These are phyloP conservation scores for Rhea americana DNA, from an alignment of 2,113 vertebrate species.

Conservation along the genomic window DNA sequence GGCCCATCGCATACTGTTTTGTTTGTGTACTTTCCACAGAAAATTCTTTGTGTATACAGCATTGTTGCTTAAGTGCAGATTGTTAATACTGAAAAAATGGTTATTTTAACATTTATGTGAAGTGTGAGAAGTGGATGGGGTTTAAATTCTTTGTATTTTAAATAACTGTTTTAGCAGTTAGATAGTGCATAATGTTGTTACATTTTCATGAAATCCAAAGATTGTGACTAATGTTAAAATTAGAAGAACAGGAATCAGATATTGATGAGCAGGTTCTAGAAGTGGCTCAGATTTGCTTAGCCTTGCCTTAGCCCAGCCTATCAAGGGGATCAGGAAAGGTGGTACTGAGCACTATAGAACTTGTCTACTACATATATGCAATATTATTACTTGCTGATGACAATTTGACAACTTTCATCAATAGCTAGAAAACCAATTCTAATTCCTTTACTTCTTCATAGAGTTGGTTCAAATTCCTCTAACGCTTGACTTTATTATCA, in stretches of 20 bases:
- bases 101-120: not conserved
- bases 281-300: not conserved
- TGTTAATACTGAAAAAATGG: not conserved
- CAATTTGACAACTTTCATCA: not conserved
- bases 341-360: not conserved
- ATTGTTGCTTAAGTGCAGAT: not conserved
- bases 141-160: constrained; percentile 33
- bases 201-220: not conserved
- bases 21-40: not conserved
- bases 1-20: not conserved
- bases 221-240: not conserved
- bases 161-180: constrained; percentile 20
- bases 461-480: not conserved
- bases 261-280: not conserved
- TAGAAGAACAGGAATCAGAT: not conserved
- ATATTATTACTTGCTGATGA: not conserved
- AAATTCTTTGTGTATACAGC: not conserved
- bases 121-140: not conserved
- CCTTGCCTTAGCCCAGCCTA: not conserved
- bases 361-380: not conserved
- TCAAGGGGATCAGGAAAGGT: not conserved
- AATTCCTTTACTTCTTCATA: not conserved
- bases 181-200: not conserved
- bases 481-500: not conserved
- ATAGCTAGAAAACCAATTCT: not conserved